Conservation (phyloP, 2,888 invertebrate genomes). For the Boloria euphrosyne region DNA sequence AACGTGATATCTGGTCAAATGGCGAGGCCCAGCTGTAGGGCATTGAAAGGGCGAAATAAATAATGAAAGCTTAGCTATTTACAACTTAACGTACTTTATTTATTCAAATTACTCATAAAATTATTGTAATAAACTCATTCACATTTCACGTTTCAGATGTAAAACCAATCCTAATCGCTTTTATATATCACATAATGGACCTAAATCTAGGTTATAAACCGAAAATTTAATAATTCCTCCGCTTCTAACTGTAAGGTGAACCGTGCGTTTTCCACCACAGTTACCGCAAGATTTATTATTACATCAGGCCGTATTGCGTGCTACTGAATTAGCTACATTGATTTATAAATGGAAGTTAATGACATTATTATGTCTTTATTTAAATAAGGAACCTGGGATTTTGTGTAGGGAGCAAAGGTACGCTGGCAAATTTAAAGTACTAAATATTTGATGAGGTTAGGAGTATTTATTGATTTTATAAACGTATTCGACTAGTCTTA, state of each 20-base stretch:
- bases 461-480: neutral
- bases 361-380: conserved; percentile 55
- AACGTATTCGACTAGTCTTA: too few relatives aligned
- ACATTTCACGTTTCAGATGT: neutral
- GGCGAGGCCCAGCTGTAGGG: too few relatives aligned
- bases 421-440: conserved; percentile 4
- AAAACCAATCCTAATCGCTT: neutral
- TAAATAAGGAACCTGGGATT: conserved; percentile 42
- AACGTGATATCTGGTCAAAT: too few relatives aligned
- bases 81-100: too few relatives aligned
- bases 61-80: too few relatives aligned
- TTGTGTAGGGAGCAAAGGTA: conserved; percentile 14
- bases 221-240: conserved; percentile 14
- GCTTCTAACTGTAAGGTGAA: conserved; percentile 21
- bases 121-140: neutral
- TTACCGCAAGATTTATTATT: conserved; percentile 68
- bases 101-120: too few relatives aligned
- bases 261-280: conserved; percentile 46
- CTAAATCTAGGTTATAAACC: conserved; percentile 10
- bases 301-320: conserved; percentile 43
- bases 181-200: conserved; percentile 6
- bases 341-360: conserved; percentile 59
- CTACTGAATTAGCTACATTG: conserved; percentile 47
- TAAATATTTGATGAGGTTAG: neutral
- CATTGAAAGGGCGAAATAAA: too few relatives aligned